Percentiles rank a stretch among this genome's conserved stretches.
Conservation (phyloP, 1,140 invertebrate genomes). For the Heliconius himera region DNA sequence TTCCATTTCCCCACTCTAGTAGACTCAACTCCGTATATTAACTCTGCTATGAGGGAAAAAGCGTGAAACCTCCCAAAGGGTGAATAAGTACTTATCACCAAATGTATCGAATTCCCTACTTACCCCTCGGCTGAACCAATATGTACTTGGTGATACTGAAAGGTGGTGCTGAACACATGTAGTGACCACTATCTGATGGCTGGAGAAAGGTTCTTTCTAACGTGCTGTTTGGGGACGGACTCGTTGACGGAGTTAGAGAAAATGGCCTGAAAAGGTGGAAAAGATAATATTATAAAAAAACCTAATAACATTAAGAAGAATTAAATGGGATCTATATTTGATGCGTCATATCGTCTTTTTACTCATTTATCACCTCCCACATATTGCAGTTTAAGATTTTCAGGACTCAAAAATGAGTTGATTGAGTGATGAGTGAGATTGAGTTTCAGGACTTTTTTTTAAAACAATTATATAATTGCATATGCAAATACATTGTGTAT, state of each 20-base stretch:
- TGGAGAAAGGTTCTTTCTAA: constrained; percentile 49
- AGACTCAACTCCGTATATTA: no score
- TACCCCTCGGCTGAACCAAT: constrained; percentile 60
- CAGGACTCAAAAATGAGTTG: no score
- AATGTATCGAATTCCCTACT: not conserved
- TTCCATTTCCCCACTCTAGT: no score
- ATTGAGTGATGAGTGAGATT: no score
- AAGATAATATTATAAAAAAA: not conserved
- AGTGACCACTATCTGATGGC: constrained; percentile 64
- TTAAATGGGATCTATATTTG: no score
- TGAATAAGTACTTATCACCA: not conserved
- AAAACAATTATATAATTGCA: no score
- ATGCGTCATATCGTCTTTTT: no score
- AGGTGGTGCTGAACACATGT: constrained; percentile 68
- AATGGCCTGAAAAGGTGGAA: constrained; percentile 46
- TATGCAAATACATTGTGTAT: no score
- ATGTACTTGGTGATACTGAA: constrained; percentile 69
- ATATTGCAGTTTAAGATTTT: no score
- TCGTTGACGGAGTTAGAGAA: constrained; percentile 42
- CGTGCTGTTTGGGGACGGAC: constrained; percentile 41
- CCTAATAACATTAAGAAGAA: not conserved
- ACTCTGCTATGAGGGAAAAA: no score
- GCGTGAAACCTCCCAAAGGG: not conserved
- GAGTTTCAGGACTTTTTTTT: no score
- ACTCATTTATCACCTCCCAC: no score